Evolutionary conservation across 2,113 vertebrate species (phyloP), one percentile per base, ranked within the genome.

Genomic region (Poecile atricapillus): DNA sequence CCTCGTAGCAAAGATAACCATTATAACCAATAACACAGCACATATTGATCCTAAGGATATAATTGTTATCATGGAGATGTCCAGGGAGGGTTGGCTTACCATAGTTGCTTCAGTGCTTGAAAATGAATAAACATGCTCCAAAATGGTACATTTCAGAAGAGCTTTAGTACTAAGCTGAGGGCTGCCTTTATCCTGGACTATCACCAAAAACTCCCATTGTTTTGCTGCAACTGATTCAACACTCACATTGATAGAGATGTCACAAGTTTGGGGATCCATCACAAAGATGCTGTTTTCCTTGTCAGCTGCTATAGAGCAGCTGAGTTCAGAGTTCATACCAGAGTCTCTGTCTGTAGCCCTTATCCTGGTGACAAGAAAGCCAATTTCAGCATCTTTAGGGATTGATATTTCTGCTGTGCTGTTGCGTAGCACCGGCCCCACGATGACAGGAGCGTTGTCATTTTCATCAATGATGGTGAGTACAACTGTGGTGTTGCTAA

Each of bases 381-480:
- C 99, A 8, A 95, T 98, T 37, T 98, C 99, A 3, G 98, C 98
- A 30, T 98, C 98, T 90, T 98, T 98, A 96, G 99, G 99, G 70
- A 99, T 98, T 2, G 97, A 97, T 58, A 99, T 97, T 53, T 99
- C 99, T 1, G 99, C 99, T 0, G 99, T 99, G 91, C 98, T 98
- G 84, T 99, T 99, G 86, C 96, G 98, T 12, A 99, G 97, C 0
- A 80, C 91, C 2, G 99, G 99, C 13, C 98, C 98, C 86, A 99
- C 98, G 4, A 99, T 99, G 62, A 99, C 93, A 1, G 99, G 99
- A 2, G 98, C 90, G 1, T 99, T 99, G 97, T 99, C 99, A 6
- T 99, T 99, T 92, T 99, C 99, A 14, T 99, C 99, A 12, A 99
- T 97, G 82, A 99, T 96, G 17, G 99, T 99, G 15, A 99, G 97